phyloP scores from a whole-genome alignment of 2,113 vertebrate genomes.

The Pterophyllum scalare region DNA sequence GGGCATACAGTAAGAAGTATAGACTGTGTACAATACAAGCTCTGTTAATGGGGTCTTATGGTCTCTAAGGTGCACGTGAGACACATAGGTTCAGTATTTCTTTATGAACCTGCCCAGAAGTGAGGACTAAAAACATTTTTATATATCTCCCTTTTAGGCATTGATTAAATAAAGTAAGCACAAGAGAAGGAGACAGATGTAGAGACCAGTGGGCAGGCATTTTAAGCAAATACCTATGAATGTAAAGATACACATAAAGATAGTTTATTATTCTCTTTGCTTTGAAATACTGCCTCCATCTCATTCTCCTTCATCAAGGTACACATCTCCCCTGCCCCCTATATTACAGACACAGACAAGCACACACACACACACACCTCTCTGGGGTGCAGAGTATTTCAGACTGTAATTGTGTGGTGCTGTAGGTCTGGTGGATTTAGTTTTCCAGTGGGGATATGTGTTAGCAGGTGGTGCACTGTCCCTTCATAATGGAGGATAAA shows the following conservation, averaged over 20 bases:
- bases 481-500: slow-evolving; percentile 68
- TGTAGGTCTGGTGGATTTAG: slow-evolving; percentile 57
- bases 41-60: neutral
- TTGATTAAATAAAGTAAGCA: neutral
- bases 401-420: slow-evolving; percentile 40
- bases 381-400: slow-evolving; percentile 46
- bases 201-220: slow-evolving; percentile 39
- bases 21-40: slow-evolving; percentile 17
- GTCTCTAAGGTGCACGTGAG: slow-evolving; percentile 20
- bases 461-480: slow-evolving; percentile 69
- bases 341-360: slow-evolving; percentile 16
- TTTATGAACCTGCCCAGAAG: slow-evolving; percentile 37
- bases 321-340: slow-evolving; percentile 22
- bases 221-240: slow-evolving; percentile 41
- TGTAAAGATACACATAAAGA: slow-evolving; percentile 55
- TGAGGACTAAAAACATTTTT: slow-evolving; percentile 28
- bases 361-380: slow-evolving; percentile 8
- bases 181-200: slow-evolving; percentile 19
- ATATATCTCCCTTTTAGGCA: neutral
- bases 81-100: slow-evolving; percentile 25
- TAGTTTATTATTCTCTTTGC: slow-evolving; percentile 44
- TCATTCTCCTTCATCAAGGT: slow-evolving; percentile 45
- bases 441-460: slow-evolving; percentile 60
- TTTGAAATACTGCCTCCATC: slow-evolving; percentile 49
- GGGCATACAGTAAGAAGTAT: slow-evolving; percentile 27